Evolutionary conservation across 2,113 vertebrate species (phyloP).

Genomic region (Neogobius melanostomus): DNA sequence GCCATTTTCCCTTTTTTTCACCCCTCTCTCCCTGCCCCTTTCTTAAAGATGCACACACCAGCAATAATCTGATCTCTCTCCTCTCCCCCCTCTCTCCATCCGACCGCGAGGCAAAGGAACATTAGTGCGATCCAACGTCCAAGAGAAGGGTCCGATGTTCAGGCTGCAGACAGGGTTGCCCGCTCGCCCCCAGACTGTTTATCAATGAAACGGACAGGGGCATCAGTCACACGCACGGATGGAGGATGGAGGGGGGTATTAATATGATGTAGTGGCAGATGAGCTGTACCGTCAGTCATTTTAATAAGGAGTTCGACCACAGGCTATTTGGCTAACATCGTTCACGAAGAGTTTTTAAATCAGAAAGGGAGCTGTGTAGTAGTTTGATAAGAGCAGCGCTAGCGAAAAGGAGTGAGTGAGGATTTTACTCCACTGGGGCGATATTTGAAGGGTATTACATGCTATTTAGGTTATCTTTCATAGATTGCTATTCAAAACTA

Average conservation of each 20-base stretch:
- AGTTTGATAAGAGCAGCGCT: neutral
- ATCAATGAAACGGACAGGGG: constrained; percentile 11
- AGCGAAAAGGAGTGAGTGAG: neutral
- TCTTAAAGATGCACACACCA: constrained; percentile 69
- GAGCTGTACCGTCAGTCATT: neutral
- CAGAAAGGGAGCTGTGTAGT: neutral
- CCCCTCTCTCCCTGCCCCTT: constrained; percentile 28
- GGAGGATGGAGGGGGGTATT: neutral
- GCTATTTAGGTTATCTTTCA: no score
- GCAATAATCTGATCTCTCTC: constrained; percentile 66
- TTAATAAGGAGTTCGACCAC: neutral
- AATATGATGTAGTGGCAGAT: constrained; percentile 2
- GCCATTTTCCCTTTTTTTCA: constrained; percentile 44
- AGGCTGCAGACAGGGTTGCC: neutral
- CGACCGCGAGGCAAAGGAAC: constrained; percentile 36
- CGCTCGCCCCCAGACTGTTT: neutral
- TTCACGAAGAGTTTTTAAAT: neutral
- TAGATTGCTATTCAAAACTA: no score
- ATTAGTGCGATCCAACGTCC: constrained; percentile 49
- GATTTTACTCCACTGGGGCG: neutral
- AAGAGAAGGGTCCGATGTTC: no score
- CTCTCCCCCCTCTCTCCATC: constrained; percentile 22
- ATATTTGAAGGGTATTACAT: no score
- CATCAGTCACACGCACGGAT: neutral
- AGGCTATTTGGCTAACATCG: neutral